Evolutionary conservation across 2,113 vertebrate genomes (phyloP), one percentile per base, ranked within the genome.

Genomic region (Brachyistius frenatus): DNA sequence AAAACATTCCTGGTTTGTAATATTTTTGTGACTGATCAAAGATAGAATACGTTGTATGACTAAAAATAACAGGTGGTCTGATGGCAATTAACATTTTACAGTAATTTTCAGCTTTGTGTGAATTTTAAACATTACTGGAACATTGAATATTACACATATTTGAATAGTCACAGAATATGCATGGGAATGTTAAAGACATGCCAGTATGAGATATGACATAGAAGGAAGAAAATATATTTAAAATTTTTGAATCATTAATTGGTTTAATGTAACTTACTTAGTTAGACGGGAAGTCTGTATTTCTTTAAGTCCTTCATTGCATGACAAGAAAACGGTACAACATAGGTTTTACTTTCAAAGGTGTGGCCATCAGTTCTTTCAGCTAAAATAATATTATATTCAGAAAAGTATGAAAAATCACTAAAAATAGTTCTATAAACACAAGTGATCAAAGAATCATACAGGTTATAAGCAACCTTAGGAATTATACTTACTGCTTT

Each of bases 181-280:
- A 66, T 62, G 31, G 62, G 57, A 23, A 23, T 23, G n/a, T 57
- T 44, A 64, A 39, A 23, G 32, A 30, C 5, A n/a, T 65, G 23
- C 55, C 58, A 13, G 60, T 47, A 23, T 69, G 30, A 53, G 23
- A 58, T 58, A 54, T 54, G 50, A 7, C 47, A n/a, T 30, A 33
- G 13, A 15, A 57, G 30, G 41, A 44, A 46, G 13, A 35, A 13
- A 37, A 53, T 57, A 0, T 31, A 8, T 54, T 68, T 60, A 72
- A n/a, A 1, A 7, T 46, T 58, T 80, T 75, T 41, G 33, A 58
- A 80, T 54, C 31, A 50, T 78, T 66, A 64, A 80, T 54, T 56
- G 64, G 35, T 3, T 52, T 32, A 60, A 76, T 11, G 41, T 2
- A 9, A 44, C 10, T 44, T 44, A 4, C 10, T 44, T 13, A 52